Base-by-base conservation (phyloP, 2,797 vertebrate species). In the Phaenicophaeus curvirostris region DNA sequence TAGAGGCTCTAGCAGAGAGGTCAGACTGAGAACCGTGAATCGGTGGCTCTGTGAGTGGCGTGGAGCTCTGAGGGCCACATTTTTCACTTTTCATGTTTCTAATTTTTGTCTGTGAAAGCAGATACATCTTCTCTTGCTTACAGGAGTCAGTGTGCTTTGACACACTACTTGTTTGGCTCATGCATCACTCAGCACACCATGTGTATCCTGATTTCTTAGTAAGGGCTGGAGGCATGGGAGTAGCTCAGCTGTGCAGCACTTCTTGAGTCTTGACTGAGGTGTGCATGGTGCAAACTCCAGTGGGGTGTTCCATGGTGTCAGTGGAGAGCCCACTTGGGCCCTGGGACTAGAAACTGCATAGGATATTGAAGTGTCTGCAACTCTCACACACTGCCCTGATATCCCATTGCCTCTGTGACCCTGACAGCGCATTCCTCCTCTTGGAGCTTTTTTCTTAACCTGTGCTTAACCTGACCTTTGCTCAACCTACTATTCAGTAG, bases 401-500 rank as follows among this genome's bases (percentile, higher is more conserved):
- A 46, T 89, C 69, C 75, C 76, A 68, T 58, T 89, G 61, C 53
- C 74, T 61, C n/a, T 54, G 13, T 57, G 84, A 93, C 85, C 65
- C 84, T 85, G 75, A 81, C 87, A 94, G 90, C 75, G 63, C 91
- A 93, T 94, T 93, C 51, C 35, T 95, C 28, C 50, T 85, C 74
- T 46, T 68, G n/a, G 55, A 81, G 74, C 33, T 68, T 95, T 93
- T 94, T 80, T 39, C 62, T 91, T 95, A 93, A 96, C 87, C 89
- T 91, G 0, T 50, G 62, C 51, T 94, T 94, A 90, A 94, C 91
- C 91, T 91, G 94, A 94, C 94, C 94, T 94, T 94, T 95, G 42
- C 85, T 95, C 95, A 96, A 94, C 94, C 87, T 84, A 28, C 85
- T 73, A 28, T 67, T 94, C 66, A 73, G 79, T 51, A 94, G 94